These are phyloP conservation scores for Entomyzon cyanotis DNA, from an alignment of 2,113 vertebrate genomes.

Conservation along the genomic window DNA sequence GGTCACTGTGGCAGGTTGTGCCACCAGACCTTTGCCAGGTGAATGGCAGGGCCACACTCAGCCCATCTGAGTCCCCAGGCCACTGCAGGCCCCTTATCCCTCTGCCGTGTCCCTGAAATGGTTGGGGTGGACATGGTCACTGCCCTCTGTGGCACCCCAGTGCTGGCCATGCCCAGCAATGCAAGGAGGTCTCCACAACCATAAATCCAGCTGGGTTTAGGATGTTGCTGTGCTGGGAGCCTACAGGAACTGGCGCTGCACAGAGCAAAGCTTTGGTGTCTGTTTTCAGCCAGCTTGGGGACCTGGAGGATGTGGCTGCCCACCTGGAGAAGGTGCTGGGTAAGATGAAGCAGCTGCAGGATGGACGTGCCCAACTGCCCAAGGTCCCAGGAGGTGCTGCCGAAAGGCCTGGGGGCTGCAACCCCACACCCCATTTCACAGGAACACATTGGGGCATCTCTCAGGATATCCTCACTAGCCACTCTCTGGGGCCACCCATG, in stretches of 20 bases:
- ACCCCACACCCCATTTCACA: fast-evolving
- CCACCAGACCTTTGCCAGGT: background rate
- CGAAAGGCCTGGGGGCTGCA: background rate
- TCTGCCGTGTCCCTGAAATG: background rate
- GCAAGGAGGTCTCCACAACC: background rate
- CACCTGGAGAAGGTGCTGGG: background rate
- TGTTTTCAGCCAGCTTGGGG: background rate
- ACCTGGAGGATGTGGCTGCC: background rate
- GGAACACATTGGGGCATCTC: background rate
- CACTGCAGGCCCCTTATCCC: background rate
- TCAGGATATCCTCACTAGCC: background rate
- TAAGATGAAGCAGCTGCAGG: background rate
- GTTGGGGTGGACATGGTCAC: fast-evolving
- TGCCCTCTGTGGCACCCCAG: background rate
- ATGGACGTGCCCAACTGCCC: background rate
- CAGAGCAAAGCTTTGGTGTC: background rate
- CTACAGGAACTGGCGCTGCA: background rate
- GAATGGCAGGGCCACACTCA: background rate
- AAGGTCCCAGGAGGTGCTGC: background rate
- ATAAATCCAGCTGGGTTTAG: background rate
- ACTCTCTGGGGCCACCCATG: too few relatives aligned
- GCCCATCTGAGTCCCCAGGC: background rate
- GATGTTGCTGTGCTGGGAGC: background rate
- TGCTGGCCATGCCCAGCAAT: background rate
- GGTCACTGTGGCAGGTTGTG: background rate